Evolutionary conservation across 2,113 vertebrate species (phyloP), one percentile per base, ranked within the genome.

Genomic region (Tauraco erythrolophus): DNA sequence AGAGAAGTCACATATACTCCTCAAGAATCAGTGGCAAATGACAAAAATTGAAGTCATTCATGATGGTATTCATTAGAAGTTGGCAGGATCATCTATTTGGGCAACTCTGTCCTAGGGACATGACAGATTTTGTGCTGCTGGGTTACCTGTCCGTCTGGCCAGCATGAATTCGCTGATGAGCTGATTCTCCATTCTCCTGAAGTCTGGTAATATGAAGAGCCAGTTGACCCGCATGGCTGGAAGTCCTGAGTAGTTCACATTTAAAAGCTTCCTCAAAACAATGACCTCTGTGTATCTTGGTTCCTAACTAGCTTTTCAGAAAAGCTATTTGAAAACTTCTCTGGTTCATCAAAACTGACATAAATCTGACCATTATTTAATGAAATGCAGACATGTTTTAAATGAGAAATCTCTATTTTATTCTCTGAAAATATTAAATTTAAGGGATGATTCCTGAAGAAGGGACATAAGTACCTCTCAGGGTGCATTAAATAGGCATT

Each of bases 161-260:
- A 93, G 74, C 24, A 33, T 1, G 28, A 85, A 70, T 33, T 64
- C 83, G 23, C 21, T 30, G 58, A 22, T 23, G 16, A 70, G 14
- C 46, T 48, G n/a, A 10, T 27, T 64, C 16, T 13, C 19, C 24
- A 0, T 31, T 71, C 39, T 74, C 45, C 23, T 64, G 19, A 68
- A 31, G 14, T 35, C 33, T 71, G 74, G 22, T 8, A 35, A 4
- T 10, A 14, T 6, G 30, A 31, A 22, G 14, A 82, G 18, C 25
- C 56, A 74, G 18, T 18, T 77, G 58, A 78, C 24, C 61, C 28
- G 56, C 2, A 0, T 0, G 0, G 39, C 21, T 64, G 28, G 10
- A 60, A 81, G 5, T 51, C 43, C 37, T 27, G 28, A 51, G 14
- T 30, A 31, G 43, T 43, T 90, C 35, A 43, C 19, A 6, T 5